phyloP scores from a whole-genome alignment of 2,113 vertebrate species.

The Mesitornis unicolor region DNA sequence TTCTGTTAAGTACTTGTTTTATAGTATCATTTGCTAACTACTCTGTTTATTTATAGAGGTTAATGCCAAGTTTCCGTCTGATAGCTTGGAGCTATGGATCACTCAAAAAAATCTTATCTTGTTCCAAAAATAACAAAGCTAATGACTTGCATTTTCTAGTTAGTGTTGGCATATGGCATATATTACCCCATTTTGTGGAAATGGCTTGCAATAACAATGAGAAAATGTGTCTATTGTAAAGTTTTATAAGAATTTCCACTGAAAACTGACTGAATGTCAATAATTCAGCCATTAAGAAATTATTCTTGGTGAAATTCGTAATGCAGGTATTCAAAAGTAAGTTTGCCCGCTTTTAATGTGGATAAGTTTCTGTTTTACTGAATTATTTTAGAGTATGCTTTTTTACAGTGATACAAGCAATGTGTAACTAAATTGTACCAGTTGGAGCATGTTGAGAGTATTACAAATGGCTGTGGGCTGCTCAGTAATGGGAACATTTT shows the following conservation, averaged over 20 bases:
- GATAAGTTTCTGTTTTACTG: background rate
- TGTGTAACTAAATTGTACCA: background rate
- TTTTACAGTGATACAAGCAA: background rate
- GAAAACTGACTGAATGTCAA: background rate
- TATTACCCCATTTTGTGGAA: background rate
- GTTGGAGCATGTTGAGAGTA: background rate
- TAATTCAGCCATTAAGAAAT: background rate
- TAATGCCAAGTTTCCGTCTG: background rate
- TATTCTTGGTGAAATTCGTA: background rate
- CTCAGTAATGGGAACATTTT: background rate
- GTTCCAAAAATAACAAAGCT: constrained; percentile 29
- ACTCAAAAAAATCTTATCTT: constrained; percentile 6
- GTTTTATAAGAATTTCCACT: background rate
- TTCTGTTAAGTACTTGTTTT: background rate
- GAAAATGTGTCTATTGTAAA: background rate
- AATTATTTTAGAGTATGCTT: background rate
- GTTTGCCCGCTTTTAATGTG: background rate
- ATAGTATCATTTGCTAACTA: background rate
- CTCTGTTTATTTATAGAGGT: background rate
- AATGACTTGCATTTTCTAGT: background rate
- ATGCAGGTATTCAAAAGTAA: background rate
- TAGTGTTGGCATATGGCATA: background rate
- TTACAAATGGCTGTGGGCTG: background rate
- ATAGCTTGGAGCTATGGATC: background rate
- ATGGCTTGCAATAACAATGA: background rate